Base-by-base conservation (phyloP, 1,140 invertebrate species). In the Copidosoma floridanum region DNA sequence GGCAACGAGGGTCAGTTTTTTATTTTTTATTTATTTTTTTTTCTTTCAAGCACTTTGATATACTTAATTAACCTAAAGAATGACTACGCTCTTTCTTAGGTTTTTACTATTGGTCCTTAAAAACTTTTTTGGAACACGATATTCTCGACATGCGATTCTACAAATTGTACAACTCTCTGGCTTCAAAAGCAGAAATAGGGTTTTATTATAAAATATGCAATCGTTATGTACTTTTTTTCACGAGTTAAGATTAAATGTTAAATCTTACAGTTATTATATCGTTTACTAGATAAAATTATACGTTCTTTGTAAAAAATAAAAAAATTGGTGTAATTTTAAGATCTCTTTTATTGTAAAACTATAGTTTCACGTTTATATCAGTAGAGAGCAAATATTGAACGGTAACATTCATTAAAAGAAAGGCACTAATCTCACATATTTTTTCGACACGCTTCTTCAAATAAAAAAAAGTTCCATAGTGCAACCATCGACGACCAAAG, bases 351-450 rank as follows among this genome's bases (percentile, higher is more conserved):
- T 16, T 53, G 16, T 55, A 35, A 43, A 41, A 55, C 2, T 55
- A 16, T 43, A n/a, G n/a, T n/a, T n/a, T n/a, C n/a, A 43, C 32
- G 3, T 27, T 54, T 55, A n/a, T n/a, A 57, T 48, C 23, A 29
- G 18, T 26, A 52, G 48, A 56, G 54, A 59, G 57, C 57, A 59
- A 59, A 60, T 43, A n/a, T n/a, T 60, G 4, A 59, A 51, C 47
- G n/a, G 37, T n/a, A 32, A 26, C n/a, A n/a, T n/a, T n/a, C n/a
- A 11, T 14, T 53, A 52, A 52, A 52, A 23, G 29, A 59, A 53
- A 60, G 41, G 50, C 50, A 60, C 50, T 53, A 60, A 53, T 60
- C 41, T 32, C 41, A 47, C 57, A 27, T 32, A 53, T 46, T 59
- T 20, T 16, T 44, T 59, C 40, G 38, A 53, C 21, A 44, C 21